These are phyloP conservation scores for Bradynema listronoti DNA, from an alignment of 1,140 invertebrate species.

Conservation along the genomic window DNA sequence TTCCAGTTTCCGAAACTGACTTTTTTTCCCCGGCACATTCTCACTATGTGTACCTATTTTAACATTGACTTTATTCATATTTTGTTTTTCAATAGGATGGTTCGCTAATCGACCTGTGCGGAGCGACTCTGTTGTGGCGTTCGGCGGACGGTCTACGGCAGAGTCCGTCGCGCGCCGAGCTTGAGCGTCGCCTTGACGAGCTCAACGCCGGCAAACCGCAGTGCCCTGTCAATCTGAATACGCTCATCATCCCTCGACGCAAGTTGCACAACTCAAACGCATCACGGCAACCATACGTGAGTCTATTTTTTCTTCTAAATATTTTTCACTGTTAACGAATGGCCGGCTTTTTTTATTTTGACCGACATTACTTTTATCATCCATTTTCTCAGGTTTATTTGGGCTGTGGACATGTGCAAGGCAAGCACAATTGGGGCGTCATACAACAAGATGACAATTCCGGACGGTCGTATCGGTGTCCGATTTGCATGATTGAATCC, in stretches of 20 bases:
- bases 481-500: slow-evolving; percentile 52
- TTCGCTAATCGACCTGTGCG: slow-evolving; percentile 95
- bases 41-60: too few species aligned
- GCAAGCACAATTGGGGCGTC: slow-evolving; percentile 72
- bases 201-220: slow-evolving; percentile 95
- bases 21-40: too few species aligned
- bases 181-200: slow-evolving; percentile 85
- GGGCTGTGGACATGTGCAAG: slow-evolving; percentile 96
- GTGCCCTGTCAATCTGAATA: slow-evolving; percentile 96
- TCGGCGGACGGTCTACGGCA: slow-evolving; percentile 86
- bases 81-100: too few species aligned
- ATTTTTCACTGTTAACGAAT: too few species aligned
- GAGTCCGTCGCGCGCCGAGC: slow-evolving; percentile 84
- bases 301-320: background rate
- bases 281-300: slow-evolving; percentile 64
- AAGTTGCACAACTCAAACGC: slow-evolving; percentile 66
- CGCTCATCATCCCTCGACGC: slow-evolving; percentile 82
- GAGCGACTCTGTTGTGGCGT: slow-evolving; percentile 92
- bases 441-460: too few species aligned
- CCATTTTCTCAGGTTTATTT: slow-evolving; percentile 79
- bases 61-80: too few species aligned
- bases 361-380: too few species aligned
- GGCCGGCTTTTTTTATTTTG: too few species aligned
- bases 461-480: slow-evolving; percentile 49
- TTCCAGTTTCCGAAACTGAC: too few species aligned